Base-by-base conservation (phyloP, 2,113 vertebrate species). In the Agapornis roseicollis region DNA sequence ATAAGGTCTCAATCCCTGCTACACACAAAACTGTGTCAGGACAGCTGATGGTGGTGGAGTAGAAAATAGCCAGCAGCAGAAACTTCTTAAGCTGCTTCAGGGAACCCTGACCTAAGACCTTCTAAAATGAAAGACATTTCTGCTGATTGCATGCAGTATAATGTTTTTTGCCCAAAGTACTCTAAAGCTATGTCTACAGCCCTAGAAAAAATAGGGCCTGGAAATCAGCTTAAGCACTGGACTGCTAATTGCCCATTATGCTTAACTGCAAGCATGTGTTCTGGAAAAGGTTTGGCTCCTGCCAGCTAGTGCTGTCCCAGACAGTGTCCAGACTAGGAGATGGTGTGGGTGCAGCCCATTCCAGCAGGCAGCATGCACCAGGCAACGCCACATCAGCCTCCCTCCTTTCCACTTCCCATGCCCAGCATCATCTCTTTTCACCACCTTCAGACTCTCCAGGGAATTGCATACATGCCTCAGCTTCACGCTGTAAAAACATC, bases 171-270 rank as follows among this genome's bases (percentile, higher is more conserved):
- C 73, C 47, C 33, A 50, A 74, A 91, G 42, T 58, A 64, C 27
- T 64, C 61, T 87, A 55, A 87, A 87, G 47, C 39, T 79, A 9
- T 69, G 56, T 68, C 70, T 77, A 23, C 35, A 87, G 53, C 16
- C n/a, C 17, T 55, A 71, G 29, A 41, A 73, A 87, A 89, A 89
- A 61, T 4, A 50, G 23, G 17, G 17, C 47, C 61, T 87, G 70
- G 52, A 95, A 94, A 94, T 15, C 18, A 88, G 24, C 27, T 85
- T 87, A 82, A 89, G 70, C 24, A 58, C 31, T 25, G 31, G 31
- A n/a, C 52, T 66, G n/a, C 80, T 93, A 93, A 91, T 91, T 94
- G 89, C 8, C 58, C 53, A 56, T 93, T 89, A 80, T 55, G 41
- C 35, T 91, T 76, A 85, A 91, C 41, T 64, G 52, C 52, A 82